Conservation (phyloP, 1,140 invertebrate genomes). For the Zaprionus capensis region DNA sequence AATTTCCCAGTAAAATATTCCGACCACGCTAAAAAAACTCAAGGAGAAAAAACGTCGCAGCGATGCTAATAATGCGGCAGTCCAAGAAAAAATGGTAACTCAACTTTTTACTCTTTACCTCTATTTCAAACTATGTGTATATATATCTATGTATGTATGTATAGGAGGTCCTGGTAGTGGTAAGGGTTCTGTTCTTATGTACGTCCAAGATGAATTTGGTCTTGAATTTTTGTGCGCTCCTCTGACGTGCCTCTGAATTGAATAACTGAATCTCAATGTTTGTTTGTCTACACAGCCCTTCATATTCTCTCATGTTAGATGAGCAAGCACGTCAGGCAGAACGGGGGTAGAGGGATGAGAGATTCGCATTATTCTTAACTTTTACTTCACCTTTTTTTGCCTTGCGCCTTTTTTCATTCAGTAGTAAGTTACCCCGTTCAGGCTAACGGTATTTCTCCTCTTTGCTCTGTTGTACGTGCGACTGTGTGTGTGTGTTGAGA, state of each 20-base stretch:
- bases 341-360: slow-evolving; percentile 9
- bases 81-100: neutral
- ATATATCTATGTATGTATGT: neutral
- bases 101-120: neutral
- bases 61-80: neutral
- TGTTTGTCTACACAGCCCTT: neutral
- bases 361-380: slow-evolving; percentile 38
- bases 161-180: too few species aligned
- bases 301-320: neutral
- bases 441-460: slow-evolving; percentile 50
- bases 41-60: neutral
- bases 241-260: neutral
- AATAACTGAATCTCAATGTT: neutral
- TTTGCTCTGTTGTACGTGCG: slow-evolving; percentile 1
- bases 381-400: neutral
- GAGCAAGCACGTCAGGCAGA: slow-evolving; percentile 7
- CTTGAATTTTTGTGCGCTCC: slow-evolving; percentile 5
- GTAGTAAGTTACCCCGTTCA: neutral
- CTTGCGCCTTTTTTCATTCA: neutral
- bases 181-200: neutral
- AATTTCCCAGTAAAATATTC: slow-evolving; percentile 2
- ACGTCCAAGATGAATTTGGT: slow-evolving; percentile 16
- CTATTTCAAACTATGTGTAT: neutral
- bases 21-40: neutral
- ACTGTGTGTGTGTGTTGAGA: slow-evolving; percentile 7